Conservation (phyloP, 1,140 invertebrate species). For the Chelonus insularis region DNA sequence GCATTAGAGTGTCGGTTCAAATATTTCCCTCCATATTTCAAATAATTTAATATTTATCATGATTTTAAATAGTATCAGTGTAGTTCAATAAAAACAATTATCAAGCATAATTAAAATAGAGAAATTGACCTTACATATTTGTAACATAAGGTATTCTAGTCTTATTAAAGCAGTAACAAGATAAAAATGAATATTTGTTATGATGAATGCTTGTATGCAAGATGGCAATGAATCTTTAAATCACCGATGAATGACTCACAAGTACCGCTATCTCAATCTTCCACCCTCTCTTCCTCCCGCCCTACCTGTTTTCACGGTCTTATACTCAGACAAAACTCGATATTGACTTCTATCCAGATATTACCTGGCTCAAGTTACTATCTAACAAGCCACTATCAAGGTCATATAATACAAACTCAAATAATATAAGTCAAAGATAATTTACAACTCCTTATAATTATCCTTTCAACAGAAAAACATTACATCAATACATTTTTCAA, state of each 20-base stretch:
- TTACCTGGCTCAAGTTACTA: conserved; percentile 36
- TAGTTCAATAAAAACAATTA: too few species aligned
- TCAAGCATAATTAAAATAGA: too few species aligned
- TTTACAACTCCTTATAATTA: neutral
- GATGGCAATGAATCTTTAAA: conserved; percentile 8
- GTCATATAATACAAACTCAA: conserved; percentile 27
- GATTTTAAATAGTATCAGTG: too few species aligned
- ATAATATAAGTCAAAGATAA: neutral
- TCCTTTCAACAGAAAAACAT: neutral
- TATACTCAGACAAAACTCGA: conserved; percentile 6
- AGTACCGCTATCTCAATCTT: conserved; percentile 16
- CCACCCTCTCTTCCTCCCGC: neutral
- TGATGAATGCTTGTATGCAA: neutral
- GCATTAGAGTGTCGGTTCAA: too few species aligned
- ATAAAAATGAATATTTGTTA: neutral
- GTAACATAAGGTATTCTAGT: neutral
- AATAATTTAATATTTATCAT: too few species aligned
- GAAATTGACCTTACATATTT: neutral
- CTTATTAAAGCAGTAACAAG: too few species aligned
- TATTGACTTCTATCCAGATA: conserved; percentile 34
- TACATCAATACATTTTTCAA: too few species aligned
- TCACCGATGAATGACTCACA: conserved; percentile 12
- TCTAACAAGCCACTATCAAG: conserved; percentile 37
- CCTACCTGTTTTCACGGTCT: conserved; percentile 1
- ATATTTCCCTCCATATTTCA: too few species aligned